phyloP scores from a whole-genome alignment of 2,797 vertebrate genomes.

The Enteromius unitaeniatus region DNA sequence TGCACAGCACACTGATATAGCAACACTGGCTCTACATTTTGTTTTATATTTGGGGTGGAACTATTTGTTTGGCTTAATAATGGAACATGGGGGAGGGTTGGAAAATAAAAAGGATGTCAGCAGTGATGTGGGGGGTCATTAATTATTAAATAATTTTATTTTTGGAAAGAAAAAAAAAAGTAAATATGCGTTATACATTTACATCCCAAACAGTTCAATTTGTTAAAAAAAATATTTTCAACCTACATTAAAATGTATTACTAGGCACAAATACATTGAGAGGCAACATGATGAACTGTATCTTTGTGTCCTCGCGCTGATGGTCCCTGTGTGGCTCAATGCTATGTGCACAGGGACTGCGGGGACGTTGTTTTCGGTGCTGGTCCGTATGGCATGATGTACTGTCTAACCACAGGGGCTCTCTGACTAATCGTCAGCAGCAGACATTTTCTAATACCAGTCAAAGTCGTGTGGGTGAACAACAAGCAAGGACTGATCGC shows the following conservation, averaged over 20 bases:
- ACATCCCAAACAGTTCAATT: not conserved
- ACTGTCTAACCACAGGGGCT: conserved; percentile 50
- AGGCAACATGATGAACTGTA: conserved; percentile 24
- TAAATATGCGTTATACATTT: not conserved
- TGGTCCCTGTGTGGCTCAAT: conserved; percentile 34
- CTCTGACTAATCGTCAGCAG: conserved; percentile 54
- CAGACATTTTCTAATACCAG: conserved; percentile 53
- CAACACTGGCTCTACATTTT: not conserved
- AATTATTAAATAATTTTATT: not conserved
- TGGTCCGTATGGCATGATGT: conserved; percentile 45
- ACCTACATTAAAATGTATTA: not conserved
- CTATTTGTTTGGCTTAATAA: not conserved
- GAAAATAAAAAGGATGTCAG: not conserved
- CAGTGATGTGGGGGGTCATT: not conserved
- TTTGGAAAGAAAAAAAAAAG: not conserved
- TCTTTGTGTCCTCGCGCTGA: conserved; percentile 29
- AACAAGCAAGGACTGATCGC: conserved; percentile 37
- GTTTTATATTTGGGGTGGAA: not conserved
- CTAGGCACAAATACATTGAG: not conserved
- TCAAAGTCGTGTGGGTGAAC: conserved; percentile 42
- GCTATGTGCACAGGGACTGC: conserved; percentile 28
- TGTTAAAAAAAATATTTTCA: not conserved
- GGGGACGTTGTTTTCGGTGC: conserved; percentile 36
- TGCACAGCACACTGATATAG: not conserved
- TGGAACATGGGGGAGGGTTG: not conserved